Percentiles rank a stretch among this genome's conserved stretches.
phyloP scores from a whole-genome alignment of 2,113 vertebrate genomes.

The Myrmecophaga tridactyla region DNA sequence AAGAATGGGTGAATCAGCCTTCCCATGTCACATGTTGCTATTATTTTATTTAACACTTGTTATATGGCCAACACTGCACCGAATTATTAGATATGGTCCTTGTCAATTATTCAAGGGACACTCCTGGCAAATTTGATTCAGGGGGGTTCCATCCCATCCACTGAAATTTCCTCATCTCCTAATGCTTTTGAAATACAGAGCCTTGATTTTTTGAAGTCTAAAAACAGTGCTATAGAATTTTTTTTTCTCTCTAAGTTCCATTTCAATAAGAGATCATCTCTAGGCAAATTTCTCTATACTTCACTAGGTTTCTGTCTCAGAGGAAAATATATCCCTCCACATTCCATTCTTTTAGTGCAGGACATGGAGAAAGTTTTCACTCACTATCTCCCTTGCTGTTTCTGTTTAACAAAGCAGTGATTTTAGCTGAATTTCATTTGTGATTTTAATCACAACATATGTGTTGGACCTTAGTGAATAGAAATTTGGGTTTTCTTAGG shows the following conservation, averaged over 20 bases:
- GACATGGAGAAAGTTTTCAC: background rate
- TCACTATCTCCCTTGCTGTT: background rate
- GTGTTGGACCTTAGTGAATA: background rate
- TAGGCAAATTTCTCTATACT: constrained; percentile 1
- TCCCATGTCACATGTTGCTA: constrained; percentile 37
- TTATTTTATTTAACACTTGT: constrained; percentile 54
- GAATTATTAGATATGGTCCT: background rate
- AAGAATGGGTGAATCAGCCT: constrained; percentile 35
- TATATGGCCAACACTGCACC: background rate
- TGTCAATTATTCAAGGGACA: background rate
- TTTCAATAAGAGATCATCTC: constrained; percentile 4
- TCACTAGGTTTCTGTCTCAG: constrained; percentile 27
- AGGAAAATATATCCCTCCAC: constrained; percentile 13
- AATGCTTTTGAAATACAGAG: background rate
- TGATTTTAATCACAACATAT: constrained; percentile 16
- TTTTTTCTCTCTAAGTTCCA: background rate
- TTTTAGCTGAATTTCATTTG: constrained; percentile 37
- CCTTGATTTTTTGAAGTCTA: background rate
- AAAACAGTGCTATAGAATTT: background rate
- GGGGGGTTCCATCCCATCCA: background rate
- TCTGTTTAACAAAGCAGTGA: background rate
- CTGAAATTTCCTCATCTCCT: background rate
- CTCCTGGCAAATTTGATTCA: background rate
- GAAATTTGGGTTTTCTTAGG: background rate
- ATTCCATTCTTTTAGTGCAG: background rate